phyloP scores from a whole-genome alignment of 2,888 invertebrate genomes.

The Catocala sponsa region DNA sequence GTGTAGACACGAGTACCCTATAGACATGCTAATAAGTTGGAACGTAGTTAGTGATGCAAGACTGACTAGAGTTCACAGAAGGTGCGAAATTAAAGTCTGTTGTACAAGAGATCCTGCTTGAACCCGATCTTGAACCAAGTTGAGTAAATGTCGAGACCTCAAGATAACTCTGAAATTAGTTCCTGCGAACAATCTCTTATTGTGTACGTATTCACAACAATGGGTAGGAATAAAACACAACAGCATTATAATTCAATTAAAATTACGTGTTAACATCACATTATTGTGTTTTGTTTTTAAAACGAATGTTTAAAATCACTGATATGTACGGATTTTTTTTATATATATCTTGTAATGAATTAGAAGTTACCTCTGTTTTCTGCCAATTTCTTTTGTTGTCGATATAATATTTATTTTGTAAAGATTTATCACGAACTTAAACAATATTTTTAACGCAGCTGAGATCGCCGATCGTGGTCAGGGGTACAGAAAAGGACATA shows the following conservation, averaged over 20 bases:
- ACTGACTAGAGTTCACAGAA: constrained; percentile 53
- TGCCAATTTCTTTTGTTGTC: too few species aligned
- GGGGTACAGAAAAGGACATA: too few species aligned
- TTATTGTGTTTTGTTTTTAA: background rate
- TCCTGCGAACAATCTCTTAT: constrained; percentile 60
- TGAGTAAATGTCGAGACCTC: constrained; percentile 53
- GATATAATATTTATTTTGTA: too few species aligned
- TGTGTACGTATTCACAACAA: constrained; percentile 58
- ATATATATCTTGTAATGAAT: too few species aligned
- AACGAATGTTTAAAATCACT: background rate
- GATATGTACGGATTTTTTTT: too few species aligned
- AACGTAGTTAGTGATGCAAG: constrained; percentile 60
- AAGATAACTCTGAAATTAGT: constrained; percentile 71
- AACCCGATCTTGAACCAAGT: constrained; percentile 60
- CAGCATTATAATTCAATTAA: background rate
- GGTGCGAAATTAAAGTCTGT: constrained; percentile 68
- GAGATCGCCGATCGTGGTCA: too few species aligned
- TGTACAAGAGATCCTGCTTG: constrained; percentile 59
- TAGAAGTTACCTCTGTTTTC: too few species aligned
- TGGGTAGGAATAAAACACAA: constrained; percentile 51
- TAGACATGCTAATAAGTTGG: constrained; percentile 64
- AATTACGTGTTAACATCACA: background rate
- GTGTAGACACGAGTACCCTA: constrained; percentile 43
- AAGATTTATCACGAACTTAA: too few species aligned
- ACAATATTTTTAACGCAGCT: too few species aligned